Conservation (phyloP, 2,888 invertebrate genomes). For the Xestia c-nigrum region DNA sequence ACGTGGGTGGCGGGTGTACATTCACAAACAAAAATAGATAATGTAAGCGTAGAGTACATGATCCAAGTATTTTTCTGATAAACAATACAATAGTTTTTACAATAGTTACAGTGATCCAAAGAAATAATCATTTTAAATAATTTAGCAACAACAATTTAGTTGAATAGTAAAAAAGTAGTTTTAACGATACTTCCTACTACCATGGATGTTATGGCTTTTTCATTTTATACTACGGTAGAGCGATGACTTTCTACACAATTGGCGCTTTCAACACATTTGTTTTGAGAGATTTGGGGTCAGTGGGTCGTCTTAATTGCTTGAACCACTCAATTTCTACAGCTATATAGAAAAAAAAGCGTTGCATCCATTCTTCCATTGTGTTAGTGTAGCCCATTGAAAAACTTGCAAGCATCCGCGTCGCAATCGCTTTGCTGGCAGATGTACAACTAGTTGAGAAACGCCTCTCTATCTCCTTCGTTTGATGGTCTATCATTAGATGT, state of each 20-base stretch:
- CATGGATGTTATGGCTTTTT: not conserved
- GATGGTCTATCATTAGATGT: too few species aligned
- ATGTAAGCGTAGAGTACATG: slow-evolving; percentile 6
- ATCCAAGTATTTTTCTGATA: not conserved
- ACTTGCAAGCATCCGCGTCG: not conserved
- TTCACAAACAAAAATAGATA: slow-evolving; percentile 50
- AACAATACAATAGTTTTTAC: too few species aligned
- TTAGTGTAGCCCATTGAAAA: not conserved
- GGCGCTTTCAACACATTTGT: not conserved
- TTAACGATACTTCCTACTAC: too few species aligned
- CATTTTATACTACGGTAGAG: not conserved
- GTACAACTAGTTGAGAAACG: not conserved
- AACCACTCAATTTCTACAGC: not conserved
- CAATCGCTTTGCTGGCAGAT: not conserved
- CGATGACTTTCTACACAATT: not conserved
- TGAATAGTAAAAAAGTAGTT: not conserved
- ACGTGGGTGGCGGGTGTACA: slow-evolving; percentile 69
- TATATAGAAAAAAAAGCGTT: not conserved
- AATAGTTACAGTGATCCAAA: not conserved
- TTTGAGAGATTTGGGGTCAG: not conserved
- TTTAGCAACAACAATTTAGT: not conserved
- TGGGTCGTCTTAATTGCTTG: too few species aligned
- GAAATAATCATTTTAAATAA: not conserved
- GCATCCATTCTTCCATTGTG: not conserved
- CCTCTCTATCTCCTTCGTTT: too few species aligned